A percentile compares a stretch with the other conserved stretches of the same genome.
These are phyloP conservation scores for Picathartes gymnocephalus DNA, from an alignment of 2,113 vertebrate genomes.

Conservation along the genomic window DNA sequence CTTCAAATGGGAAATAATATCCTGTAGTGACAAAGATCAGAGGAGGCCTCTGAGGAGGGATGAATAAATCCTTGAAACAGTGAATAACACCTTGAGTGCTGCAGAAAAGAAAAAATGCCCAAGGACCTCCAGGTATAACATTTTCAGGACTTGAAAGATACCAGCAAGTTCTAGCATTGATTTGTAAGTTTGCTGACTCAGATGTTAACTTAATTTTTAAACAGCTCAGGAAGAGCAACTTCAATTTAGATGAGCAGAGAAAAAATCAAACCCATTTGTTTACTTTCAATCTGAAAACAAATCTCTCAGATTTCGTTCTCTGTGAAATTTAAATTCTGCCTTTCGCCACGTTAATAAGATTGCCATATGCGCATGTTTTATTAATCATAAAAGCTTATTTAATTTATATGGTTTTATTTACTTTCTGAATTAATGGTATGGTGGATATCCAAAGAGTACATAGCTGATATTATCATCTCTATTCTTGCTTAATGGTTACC, in stretches of 20 bases:
- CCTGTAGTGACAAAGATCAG: not conserved
- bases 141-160: not conserved
- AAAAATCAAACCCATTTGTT: conserved; percentile 16
- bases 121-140: not conserved
- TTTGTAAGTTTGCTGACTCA: not conserved
- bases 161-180: not conserved
- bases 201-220: not conserved
- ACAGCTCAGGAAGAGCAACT: not conserved
- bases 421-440: conserved; percentile 40
- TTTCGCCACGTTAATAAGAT: conserved; percentile 20
- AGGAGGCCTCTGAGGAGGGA: not conserved
- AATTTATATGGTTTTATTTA: conserved; percentile 15
- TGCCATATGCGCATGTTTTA: conserved; percentile 22
- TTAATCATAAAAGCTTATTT: conserved; percentile 21
- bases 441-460: not conserved
- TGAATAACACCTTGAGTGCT: not conserved
- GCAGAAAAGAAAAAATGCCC: not conserved
- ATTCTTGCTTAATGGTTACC: not conserved
- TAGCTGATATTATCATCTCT: not conserved
- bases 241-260: not conserved
- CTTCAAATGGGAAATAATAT: not conserved
- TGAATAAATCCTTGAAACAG: not conserved
- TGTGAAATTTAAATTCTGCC: not conserved
- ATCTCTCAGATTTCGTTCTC: not conserved
- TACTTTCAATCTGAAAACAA: conserved; percentile 36